Base-by-base conservation (phyloP, 2,888 invertebrate genomes). In the Platycheirus albimanus region DNA sequence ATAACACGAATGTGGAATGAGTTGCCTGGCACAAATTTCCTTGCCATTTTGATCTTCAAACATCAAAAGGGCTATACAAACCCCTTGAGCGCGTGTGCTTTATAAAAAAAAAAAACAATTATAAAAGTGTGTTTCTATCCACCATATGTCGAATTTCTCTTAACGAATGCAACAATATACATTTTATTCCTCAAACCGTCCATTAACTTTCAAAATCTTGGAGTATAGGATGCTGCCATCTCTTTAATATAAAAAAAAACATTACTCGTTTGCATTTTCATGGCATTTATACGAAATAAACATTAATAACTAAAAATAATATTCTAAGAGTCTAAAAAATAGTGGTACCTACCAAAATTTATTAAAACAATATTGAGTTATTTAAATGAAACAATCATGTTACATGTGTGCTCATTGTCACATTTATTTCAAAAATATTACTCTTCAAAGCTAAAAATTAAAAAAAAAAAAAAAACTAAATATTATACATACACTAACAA, bases 401-500 rank as follows among this genome's bases (percentile, higher is more conserved):
- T 6, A 30, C 19, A 6, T 43, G 13, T 33, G 13, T 17, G 30
- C 13, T 33, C 61, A 13, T 56, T 41, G 11, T 56, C 47, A 56
- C 47, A 15, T 30, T 43, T 15, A 24, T 49, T 33, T 11, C 2
- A 17, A 49, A 43, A 58, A 56, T 67, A 28, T 49, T 24, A 33
- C 43, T 17, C 7, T 17, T 15, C 11, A 17, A 61, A 45, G 28
- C 8, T 8, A 8, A 30, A 11, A n/a, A n/a, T n/a, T n/a, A n/a
- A n/a, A n/a, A n/a, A n/a, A n/a, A n/a, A n/a, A n/a, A n/a, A n/a
- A n/a, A 17, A 11, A 30, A 11, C 11, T 43, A 41, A 20, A 36
- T 20, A n/a, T n/a, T n/a, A 56, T 56, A 30, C 28, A 54, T 36
- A 79, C 75, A 69, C 75, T 80, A 80, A 80, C 69, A 69, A 51